Percentiles rank a stretch among this genome's conserved stretches.
Conservation (phyloP, 2,797 vertebrate species). For the Brachyrhaphis roseni region DNA sequence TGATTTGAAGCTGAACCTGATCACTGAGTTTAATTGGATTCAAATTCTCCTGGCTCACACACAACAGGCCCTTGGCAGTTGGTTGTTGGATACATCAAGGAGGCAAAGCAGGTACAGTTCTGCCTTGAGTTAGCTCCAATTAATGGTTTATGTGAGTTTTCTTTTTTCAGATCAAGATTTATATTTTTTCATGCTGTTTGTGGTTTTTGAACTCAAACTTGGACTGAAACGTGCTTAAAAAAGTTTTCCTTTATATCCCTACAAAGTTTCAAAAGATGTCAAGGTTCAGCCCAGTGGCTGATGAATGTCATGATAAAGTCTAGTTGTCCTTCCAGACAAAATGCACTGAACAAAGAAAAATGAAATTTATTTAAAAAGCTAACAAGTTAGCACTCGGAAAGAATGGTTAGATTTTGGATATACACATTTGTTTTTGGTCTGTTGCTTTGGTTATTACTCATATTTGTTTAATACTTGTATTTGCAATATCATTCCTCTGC, state of each 20-base stretch:
- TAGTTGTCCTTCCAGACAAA: neutral
- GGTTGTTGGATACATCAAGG: conserved; percentile 38
- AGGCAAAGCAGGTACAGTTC: conserved; percentile 34
- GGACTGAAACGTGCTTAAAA: conserved; percentile 6
- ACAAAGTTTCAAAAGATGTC: neutral
- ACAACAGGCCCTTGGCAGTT: conserved; percentile 27
- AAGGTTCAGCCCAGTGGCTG: neutral
- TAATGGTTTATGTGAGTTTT: conserved; percentile 6
- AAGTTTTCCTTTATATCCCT: neutral
- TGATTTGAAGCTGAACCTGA: neutral
- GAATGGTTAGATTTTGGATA: neutral
- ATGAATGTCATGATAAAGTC: neutral
- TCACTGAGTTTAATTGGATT: conserved; percentile 60
- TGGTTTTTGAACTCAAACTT: conserved; percentile 41
- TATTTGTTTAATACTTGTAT: neutral
- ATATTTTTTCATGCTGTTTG: conserved; percentile 24
- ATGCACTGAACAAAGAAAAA: neutral
- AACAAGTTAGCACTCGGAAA: neutral
- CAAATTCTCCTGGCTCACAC: conserved; percentile 2
- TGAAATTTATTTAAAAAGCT: neutral
- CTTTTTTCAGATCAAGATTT: conserved; percentile 9
- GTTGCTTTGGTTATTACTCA: conserved; percentile 33
- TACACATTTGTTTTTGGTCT: conserved; percentile 53
- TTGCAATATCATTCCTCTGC: conserved; percentile 6
- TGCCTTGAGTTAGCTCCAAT: conserved; percentile 49